Base-by-base conservation (phyloP, 30 jellyfish, hydroid and myxozoan genomes). In the Mastigias papua region DNA sequence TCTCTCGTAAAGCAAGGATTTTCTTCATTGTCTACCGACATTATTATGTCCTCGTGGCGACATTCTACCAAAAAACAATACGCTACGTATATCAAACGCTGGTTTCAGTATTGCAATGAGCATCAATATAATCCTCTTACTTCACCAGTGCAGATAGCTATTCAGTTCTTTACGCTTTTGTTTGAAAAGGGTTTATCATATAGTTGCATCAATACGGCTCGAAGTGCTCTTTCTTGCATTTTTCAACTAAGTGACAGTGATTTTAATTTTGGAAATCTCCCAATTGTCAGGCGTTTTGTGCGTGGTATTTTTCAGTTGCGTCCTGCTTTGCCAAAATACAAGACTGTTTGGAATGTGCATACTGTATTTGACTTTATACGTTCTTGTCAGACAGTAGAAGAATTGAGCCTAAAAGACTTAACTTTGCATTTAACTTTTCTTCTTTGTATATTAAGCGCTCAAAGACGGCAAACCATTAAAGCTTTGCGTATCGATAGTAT, bases 401-500 rank as follows among this genome's bases (percentile, higher is more conserved):
- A 74, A 10, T 32, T 74, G 3, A 7, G 30, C 48, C 9, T 74
- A 32, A 34, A 74, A 37, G 71, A 37, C 23, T 61, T 74, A 30
- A 5, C 89, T 10, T 22, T n/a, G 21, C 62, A 37, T 13, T 32
- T 76, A 27, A 20, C 74, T n/a, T 20, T 21, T 31, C 46, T 78
- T 6, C 35, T 78, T 15, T 78, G 89, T 37, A 10, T 78, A 25
- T 31, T 78, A 33, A 78, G 89, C 34, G 89, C 58, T 9, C 89
- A 78, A 34, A 63, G 89, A 19, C 37, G 79, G 21, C 89, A 78
- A 42, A 57, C 89, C 19, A 78, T 78, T 10, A n/a, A 78, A 23
- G 31, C 46, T 54, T 31, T 78, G 19, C 7, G 32, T 20, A 29
- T 78, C 15, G 65, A 78, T 6, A 51, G 29, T 22, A 78, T 78